Conservation (phyloP, 2,797 vertebrate species). For the Neosilurus mollespiculum region DNA sequence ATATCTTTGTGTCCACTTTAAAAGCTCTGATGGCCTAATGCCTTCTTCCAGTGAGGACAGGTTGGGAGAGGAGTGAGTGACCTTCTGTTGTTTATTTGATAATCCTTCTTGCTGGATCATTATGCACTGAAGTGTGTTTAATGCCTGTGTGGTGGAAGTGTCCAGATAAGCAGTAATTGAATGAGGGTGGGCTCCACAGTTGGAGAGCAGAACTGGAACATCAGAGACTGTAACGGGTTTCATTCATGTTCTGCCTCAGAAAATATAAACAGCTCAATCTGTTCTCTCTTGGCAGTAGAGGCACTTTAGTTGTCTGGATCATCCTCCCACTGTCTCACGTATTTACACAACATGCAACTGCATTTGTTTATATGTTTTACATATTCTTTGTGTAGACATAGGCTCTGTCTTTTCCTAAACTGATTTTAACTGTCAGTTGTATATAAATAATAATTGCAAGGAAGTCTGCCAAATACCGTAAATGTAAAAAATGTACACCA, state of each 20-base stretch:
- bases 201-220: not conserved
- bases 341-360: not conserved
- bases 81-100: conserved; percentile 11
- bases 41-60: not conserved
- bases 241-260: not conserved
- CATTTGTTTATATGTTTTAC: not conserved
- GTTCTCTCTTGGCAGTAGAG: not conserved
- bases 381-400: not conserved
- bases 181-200: not conserved
- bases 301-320: not conserved
- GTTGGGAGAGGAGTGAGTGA: not conserved
- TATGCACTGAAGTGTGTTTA: not conserved
- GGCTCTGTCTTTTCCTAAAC: not conserved
- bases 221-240: not conserved
- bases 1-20: not conserved
- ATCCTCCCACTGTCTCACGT: not conserved
- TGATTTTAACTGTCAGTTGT: no score
- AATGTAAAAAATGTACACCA: no score
- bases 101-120: not conserved
- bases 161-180: not conserved
- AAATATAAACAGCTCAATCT: not conserved
- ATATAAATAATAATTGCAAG: no score
- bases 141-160: not conserved
- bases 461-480: no score
- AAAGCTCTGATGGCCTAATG: not conserved